Evolutionary conservation across 2,113 vertebrate species (phyloP), one percentile per base, ranked within the genome.

Genomic region (Dolichallabes microphthalmus): DNA sequence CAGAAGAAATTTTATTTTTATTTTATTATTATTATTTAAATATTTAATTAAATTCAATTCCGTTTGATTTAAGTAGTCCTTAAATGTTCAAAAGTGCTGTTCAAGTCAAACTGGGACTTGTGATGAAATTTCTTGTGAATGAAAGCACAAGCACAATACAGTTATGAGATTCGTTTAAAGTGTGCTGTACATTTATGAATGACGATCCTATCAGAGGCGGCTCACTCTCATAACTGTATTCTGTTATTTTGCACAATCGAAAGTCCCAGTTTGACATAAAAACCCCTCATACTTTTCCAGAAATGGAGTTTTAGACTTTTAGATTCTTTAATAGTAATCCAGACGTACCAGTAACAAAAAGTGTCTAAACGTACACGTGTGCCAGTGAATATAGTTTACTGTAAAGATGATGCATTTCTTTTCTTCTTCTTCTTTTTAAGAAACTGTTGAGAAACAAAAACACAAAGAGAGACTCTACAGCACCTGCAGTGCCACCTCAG

Each of bases 401-500:
- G 8, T 19, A 50, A 11, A 82, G 27, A 80, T 58, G 13, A 32
- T 58, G n/a, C 22, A 66, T 25, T 71, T 3, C 69, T 3, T n/a
- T n/a, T 78, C 1, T 13, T 80, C 27, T 20, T 0, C 22, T 13
- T 60, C 22, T 81, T n/a, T 86, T 90, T 78, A 69, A 95, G 94
- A 93, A 90, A 60, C 64, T 94, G 27, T 86, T 93, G 17, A 93
- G 92, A 84, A 93, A 82, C 81, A 91, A 90, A 50, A 93, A 91
- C 60, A 89, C 85, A 35, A 50, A 22, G 0, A 83, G 86, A 13
- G 79, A 89, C 10, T 83, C 92, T 63, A 17, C 75, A 22, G 77
- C 84, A 4, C 85, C 90, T 1, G 92, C 91, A 39, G 88, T 89
- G 53, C n/a, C 86, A 13, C 2, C 83, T 13, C 82, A 77, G 75